These are phyloP conservation scores for Baronia brevicornis DNA, from an alignment of 2,888 invertebrate genomes.

Conservation along the genomic window DNA sequence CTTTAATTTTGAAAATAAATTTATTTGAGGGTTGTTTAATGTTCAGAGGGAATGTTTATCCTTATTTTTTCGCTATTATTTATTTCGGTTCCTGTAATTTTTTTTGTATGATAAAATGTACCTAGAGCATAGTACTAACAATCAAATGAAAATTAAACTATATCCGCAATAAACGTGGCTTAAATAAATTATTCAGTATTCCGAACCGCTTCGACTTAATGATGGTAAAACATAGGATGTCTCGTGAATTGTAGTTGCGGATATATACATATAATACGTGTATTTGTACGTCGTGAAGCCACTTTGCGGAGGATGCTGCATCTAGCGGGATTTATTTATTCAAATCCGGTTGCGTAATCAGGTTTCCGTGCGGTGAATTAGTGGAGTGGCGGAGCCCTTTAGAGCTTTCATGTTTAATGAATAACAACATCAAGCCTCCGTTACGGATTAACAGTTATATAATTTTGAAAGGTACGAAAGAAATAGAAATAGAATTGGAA, in stretches of 20 bases:
- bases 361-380: conserved; percentile 9
- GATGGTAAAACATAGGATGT: conserved; percentile 38
- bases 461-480: neutral
- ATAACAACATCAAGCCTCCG: conserved; percentile 2
- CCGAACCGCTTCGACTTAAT: conserved; percentile 36
- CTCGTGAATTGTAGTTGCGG: conserved; percentile 23
- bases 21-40: no score
- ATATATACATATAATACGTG: conserved; percentile 16
- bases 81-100: no score
- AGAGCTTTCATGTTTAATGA: conserved; percentile 12
- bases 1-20: no score
- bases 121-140: conserved; percentile 23
- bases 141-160: conserved; percentile 55
- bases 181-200: conserved; percentile 46
- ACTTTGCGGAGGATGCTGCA: conserved; percentile 15
- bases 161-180: conserved; percentile 38
- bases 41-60: no score
- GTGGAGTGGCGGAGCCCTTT: conserved; percentile 8
- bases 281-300: no score
- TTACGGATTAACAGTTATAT: no score
- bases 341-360: conserved; percentile 10
- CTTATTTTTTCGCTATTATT: no score
- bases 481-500: no score
- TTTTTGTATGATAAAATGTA: neutral
- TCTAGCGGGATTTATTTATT: conserved; percentile 10